These are phyloP conservation scores for Sarcophaga peregrina DNA, from an alignment of 1,140 invertebrate species.

Conservation along the genomic window DNA sequence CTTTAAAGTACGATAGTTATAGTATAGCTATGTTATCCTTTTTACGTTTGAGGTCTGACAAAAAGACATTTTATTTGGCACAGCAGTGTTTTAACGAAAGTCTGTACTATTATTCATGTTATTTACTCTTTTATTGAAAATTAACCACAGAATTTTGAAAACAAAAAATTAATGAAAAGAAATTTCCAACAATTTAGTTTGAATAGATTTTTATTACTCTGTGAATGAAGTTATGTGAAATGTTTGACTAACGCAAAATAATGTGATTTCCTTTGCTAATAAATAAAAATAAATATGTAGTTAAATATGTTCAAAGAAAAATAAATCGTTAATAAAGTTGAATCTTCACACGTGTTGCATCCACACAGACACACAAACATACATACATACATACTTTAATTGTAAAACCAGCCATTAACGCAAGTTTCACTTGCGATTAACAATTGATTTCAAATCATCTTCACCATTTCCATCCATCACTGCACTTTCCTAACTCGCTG, in stretches of 20 bases:
- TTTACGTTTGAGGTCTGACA: too few species aligned
- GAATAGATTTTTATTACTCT: background rate
- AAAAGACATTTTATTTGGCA: too few species aligned
- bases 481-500: background rate
- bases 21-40: too few species aligned
- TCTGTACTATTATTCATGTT: too few species aligned
- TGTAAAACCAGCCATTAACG: background rate
- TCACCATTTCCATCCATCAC: background rate
- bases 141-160: too few species aligned
- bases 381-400: background rate
- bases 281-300: background rate
- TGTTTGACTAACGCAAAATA: background rate
- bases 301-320: background rate
- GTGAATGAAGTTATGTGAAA: background rate
- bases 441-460: background rate
- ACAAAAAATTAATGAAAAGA: background rate
- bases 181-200: background rate
- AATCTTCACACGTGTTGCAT: background rate
- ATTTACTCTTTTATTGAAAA: too few species aligned
- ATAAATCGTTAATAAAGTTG: slow-evolving; percentile 14
- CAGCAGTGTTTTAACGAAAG: too few species aligned
- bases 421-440: background rate
- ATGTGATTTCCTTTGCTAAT: too few species aligned
- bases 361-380: background rate
- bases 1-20: too few species aligned